A percentile compares a stretch with the other conserved stretches of the same genome.
Conservation (phyloP, 2,113 vertebrate genomes). For the Neodon shergylaensis region DNA sequence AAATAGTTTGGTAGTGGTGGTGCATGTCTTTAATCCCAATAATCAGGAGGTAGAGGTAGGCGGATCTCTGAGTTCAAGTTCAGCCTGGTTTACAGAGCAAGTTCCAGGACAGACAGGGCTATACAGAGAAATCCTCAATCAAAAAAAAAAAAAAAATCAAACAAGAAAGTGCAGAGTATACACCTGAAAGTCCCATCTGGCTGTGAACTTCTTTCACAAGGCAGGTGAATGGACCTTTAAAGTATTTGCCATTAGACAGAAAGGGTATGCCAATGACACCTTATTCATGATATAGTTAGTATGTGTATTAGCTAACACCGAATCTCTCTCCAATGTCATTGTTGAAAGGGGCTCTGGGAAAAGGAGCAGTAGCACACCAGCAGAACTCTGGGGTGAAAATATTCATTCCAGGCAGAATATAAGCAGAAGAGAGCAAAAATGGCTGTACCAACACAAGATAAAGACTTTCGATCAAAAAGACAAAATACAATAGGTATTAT, state of each 20-base stretch:
- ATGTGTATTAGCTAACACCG: neutral
- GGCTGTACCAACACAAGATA: neutral
- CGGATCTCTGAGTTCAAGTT: too few species aligned
- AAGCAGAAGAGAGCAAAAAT: neutral
- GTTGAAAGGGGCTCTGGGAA: neutral
- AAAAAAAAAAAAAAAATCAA: too few species aligned
- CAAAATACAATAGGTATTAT: neutral
- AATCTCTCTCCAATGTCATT: neutral
- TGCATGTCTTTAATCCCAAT: too few species aligned
- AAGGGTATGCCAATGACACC: neutral
- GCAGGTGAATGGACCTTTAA: neutral
- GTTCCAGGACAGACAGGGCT: too few species aligned
- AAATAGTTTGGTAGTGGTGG: neutral
- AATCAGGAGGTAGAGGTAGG: too few species aligned
- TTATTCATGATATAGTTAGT: neutral
- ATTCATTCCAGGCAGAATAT: neutral
- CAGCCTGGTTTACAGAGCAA: too few species aligned
- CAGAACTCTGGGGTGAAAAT: neutral
- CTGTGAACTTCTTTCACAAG: too few species aligned
- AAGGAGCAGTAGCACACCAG: neutral
- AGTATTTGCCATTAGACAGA: neutral
- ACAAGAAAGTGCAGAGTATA: too few species aligned
- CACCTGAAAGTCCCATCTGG: too few species aligned
- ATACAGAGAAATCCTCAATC: too few species aligned
- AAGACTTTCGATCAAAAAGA: neutral